Base-by-base conservation (phyloP, 2,113 vertebrate species). In the Lophochroa leadbeateri region DNA sequence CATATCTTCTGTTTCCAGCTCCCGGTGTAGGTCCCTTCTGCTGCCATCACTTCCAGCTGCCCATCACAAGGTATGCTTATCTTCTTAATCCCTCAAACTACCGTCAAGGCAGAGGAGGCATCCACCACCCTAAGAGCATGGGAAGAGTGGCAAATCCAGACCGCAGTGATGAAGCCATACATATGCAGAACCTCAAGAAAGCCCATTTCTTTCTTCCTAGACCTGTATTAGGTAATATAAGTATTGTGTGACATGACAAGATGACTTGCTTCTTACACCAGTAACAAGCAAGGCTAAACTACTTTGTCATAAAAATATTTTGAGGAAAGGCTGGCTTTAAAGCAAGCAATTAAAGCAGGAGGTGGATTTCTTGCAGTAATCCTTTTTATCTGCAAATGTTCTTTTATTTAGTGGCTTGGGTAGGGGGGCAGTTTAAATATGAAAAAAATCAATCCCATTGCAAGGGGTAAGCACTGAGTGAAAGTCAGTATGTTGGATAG, bases 391-490 rank as follows among this genome's bases (percentile, higher is more conserved):
- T 74, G 39, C 47, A 58, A 72, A 46, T 63, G 9, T 64, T 69
- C 67, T 90, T 90, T 91, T 89, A 88, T 92, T 84, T 96, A 82
- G 82, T 80, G 83, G 44, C 65, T 88, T 80, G 19, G 24, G 23
- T n/a, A 49, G 49, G 37, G 67, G 37, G 15, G 21, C 86, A 86
- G 78, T 87, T 90, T 87, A 78, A 95, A 91, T 81, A 57, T 35
- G 25, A 92, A 94, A 94, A 79, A 35, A 92, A 71, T 39, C 49
- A 64, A 63, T 84, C 37, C 41, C 2, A 6, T 35, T 95, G 69
- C 75, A 84, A 86, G 43, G 64, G 14, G 25, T 77, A 83, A 47
- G 76, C 76, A 81, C 76, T 72, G 65, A 82, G 72, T 84, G 61
- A 49, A 75, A 88, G 80, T 93, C 88, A 77, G 35, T 46, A 90